Conservation (phyloP, 2,797 vertebrate species). For the Poecilia picta region DNA sequence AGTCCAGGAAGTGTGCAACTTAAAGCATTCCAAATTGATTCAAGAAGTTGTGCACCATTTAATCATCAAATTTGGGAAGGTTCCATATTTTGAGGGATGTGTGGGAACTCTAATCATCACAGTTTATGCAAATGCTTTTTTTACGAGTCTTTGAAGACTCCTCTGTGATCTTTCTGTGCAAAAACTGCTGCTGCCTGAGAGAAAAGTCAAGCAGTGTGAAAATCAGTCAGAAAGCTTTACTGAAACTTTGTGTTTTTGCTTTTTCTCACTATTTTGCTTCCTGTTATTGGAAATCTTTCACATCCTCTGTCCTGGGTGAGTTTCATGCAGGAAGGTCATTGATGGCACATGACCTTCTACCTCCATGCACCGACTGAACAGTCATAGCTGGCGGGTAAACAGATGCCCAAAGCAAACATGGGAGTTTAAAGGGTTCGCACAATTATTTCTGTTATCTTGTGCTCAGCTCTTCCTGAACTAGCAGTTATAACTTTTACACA, state of each 20-base stretch:
- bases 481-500: too few species aligned
- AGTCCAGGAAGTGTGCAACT: not conserved
- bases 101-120: not conserved
- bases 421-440: not conserved
- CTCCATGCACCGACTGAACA: not conserved
- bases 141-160: not conserved
- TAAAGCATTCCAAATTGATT: not conserved
- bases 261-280: not conserved
- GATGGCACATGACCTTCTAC: not conserved
- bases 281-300: not conserved
- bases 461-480: not conserved
- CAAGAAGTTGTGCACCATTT: not conserved
- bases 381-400: not conserved
- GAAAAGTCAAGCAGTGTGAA: not conserved
- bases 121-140: not conserved
- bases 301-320: not conserved
- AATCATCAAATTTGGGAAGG: not conserved
- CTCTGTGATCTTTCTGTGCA: not conserved
- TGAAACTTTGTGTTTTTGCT: not conserved
- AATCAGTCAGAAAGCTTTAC: not conserved
- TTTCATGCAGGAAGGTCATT: not conserved
- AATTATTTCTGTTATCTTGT: not conserved
- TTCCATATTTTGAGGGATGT: not conserved
- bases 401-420: not conserved
- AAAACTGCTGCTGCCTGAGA: not conserved